Percentiles rank a stretch among this genome's conserved stretches.
phyloP scores from a whole-genome alignment of 2,888 invertebrate species.

The Boloria selene region DNA sequence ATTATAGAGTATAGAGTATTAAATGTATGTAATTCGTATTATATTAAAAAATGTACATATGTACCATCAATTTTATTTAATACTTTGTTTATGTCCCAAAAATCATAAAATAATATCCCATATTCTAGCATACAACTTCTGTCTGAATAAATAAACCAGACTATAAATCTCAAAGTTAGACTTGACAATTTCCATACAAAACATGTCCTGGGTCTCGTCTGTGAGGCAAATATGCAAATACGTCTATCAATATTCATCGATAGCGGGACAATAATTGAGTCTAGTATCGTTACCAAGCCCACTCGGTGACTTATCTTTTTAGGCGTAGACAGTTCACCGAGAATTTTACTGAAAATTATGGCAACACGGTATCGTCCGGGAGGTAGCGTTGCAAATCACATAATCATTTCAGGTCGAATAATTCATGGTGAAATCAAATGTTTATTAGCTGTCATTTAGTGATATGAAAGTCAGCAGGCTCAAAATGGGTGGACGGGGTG shows the following conservation, averaged over 20 bases:
- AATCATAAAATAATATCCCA: background rate
- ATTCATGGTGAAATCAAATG: too few relatives aligned
- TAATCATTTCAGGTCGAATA: too few relatives aligned
- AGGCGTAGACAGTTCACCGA: background rate
- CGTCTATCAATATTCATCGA: conserved; percentile 40
- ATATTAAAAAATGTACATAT: too few relatives aligned
- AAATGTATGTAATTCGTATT: too few relatives aligned
- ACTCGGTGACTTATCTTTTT: conserved; percentile 7
- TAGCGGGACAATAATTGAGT: conserved; percentile 35
- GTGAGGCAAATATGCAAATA: conserved; percentile 35
- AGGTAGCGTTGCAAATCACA: too few relatives aligned
- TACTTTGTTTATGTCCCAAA: too few relatives aligned
- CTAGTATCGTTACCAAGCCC: conserved; percentile 31
- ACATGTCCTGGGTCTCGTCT: conserved; percentile 29
- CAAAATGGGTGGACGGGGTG: too few relatives aligned
- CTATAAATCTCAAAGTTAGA: conserved; percentile 24
- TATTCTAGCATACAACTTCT: background rate
- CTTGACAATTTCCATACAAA: conserved; percentile 28
- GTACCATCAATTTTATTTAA: too few relatives aligned
- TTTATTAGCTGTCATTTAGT: too few relatives aligned
- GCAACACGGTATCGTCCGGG: too few relatives aligned
- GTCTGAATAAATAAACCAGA: conserved; percentile 14
- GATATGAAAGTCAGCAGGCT: too few relatives aligned
- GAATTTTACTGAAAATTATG: background rate
- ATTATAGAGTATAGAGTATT: too few relatives aligned